Percentiles rank a stretch among this genome's conserved stretches.
Conservation (phyloP, 2,797 vertebrate genomes). For the Vultur gryphus region DNA sequence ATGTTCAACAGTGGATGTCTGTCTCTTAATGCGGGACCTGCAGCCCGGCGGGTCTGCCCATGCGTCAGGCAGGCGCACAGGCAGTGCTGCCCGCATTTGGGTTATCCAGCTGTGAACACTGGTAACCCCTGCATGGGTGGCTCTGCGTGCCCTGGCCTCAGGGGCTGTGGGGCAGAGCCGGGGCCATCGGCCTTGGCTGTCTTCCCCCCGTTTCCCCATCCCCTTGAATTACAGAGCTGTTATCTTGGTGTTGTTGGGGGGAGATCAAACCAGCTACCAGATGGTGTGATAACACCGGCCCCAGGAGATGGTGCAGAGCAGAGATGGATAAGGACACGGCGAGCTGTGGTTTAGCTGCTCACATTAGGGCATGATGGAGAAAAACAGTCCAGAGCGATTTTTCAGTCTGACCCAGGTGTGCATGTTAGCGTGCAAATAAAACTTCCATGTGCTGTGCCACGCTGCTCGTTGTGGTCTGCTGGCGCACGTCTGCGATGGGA, state of each 20-base stretch:
- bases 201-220: not conserved
- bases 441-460: rapidly evolving
- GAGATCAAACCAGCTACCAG: not conserved
- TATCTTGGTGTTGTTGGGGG: not conserved
- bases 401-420: not conserved
- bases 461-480: rapidly evolving
- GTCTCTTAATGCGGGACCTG: rapidly evolving
- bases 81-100: rapidly evolving
- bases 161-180: not conserved
- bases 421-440: not conserved
- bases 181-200: not conserved
- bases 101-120: rapidly evolving
- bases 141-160: not conserved
- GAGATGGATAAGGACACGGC: rapidly evolving
- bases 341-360: not conserved
- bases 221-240: not conserved
- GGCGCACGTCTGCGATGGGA: rapidly evolving
- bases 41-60: not conserved
- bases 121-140: not conserved
- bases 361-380: rapidly evolving
- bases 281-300: not conserved
- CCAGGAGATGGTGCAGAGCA: not conserved
- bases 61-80: not conserved
- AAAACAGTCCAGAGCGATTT: rapidly evolving
- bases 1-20: rapidly evolving